A percentile compares a stretch with the other conserved stretches of the same genome.
Evolutionary conservation across 2,797 vertebrate species (phyloP).

Genomic region (Hipposideros larvatus): DNA sequence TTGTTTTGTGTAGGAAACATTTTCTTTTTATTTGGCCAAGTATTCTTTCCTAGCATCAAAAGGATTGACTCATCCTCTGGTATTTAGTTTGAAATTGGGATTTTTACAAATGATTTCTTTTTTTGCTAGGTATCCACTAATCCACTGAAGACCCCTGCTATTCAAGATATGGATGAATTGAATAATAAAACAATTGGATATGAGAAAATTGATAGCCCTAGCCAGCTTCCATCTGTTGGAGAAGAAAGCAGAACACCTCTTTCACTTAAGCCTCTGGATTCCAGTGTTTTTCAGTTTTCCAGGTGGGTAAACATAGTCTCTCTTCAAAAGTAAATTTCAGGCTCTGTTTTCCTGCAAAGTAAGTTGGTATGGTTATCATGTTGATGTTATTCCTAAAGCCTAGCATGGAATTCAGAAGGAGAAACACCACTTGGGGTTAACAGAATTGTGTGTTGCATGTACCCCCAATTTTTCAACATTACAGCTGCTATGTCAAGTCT

Average conservation of each 20-base stretch:
- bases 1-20: constrained; percentile 75
- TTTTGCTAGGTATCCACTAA: constrained; percentile 63
- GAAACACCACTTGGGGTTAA: constrained; percentile 29
- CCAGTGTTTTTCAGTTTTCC: constrained; percentile 67
- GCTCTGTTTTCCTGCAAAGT: neutral
- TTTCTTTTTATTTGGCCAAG: constrained; percentile 79
- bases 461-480: constrained; percentile 3
- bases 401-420: constrained; percentile 33
- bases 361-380: neutral
- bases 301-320: constrained; percentile 59
- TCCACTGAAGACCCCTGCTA: constrained; percentile 39
- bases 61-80: constrained; percentile 80
- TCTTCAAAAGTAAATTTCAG: constrained; percentile 2
- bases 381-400: constrained; percentile 34
- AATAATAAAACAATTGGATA: constrained; percentile 48
- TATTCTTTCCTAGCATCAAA: constrained; percentile 81
- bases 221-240: constrained; percentile 28
- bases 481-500: neutral
- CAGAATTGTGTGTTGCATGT: neutral
- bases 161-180: constrained; percentile 52
- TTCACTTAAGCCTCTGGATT: constrained; percentile 63
- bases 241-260: constrained; percentile 64
- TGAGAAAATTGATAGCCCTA: constrained; percentile 52
- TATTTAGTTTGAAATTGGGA: constrained; percentile 57
- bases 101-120: constrained; percentile 66